A percentile compares a stretch with the other conserved stretches of the same genome.
Evolutionary conservation across 2,888 invertebrate genomes (phyloP).

Genomic region (Melangyna quadrimaculata): DNA sequence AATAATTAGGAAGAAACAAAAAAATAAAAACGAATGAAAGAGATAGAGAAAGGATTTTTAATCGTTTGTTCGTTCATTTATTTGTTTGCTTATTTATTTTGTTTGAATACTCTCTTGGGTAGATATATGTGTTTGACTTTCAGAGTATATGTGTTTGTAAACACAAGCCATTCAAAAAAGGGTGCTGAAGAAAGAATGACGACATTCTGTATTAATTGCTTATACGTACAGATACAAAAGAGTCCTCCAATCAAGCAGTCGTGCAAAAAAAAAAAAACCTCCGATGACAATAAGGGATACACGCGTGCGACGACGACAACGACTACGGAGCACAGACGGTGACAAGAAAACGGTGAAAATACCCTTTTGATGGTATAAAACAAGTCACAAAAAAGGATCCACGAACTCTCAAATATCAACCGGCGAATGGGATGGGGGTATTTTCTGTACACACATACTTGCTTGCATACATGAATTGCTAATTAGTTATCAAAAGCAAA

Average conservation of each 20-base stretch:
- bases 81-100: slow-evolving; percentile 72
- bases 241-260: slow-evolving; percentile 72
- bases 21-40: slow-evolving; percentile 56
- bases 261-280: slow-evolving; percentile 64
- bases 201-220: slow-evolving; percentile 72
- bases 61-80: slow-evolving; percentile 71
- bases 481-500: slow-evolving; percentile 72
- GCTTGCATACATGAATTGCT: slow-evolving; percentile 61
- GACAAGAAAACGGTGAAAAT: slow-evolving; percentile 68
- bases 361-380: slow-evolving; percentile 58
- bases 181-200: slow-evolving; percentile 71
- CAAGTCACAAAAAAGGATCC: slow-evolving; percentile 44
- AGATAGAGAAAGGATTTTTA: slow-evolving; percentile 71
- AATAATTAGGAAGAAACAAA: slow-evolving; percentile 66
- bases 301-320: slow-evolving; percentile 40
- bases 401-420: slow-evolving; percentile 37
- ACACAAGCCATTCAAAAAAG: slow-evolving; percentile 62
- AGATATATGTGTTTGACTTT: slow-evolving; percentile 18
- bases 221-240: slow-evolving; percentile 71
- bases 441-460: slow-evolving; percentile 28
- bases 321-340: slow-evolving; percentile 46
- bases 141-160: slow-evolving; percentile 16
- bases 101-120: slow-evolving; percentile 44
- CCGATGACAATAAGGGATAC: slow-evolving; percentile 67
- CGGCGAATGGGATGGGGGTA: slow-evolving; percentile 1